phyloP scores from a whole-genome alignment of 2,888 invertebrate genomes.

The Gordius sp. region DNA sequence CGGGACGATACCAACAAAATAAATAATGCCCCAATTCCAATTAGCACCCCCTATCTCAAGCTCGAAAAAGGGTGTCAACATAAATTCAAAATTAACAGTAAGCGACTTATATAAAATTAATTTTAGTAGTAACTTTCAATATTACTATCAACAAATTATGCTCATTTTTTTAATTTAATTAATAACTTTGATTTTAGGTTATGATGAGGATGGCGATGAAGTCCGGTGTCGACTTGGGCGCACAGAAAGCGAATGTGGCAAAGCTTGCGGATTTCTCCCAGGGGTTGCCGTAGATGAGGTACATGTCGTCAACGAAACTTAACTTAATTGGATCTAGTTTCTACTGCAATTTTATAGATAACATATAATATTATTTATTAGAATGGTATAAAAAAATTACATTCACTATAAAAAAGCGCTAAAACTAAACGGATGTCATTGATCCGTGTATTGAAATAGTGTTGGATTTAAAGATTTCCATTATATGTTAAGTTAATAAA shows the following conservation, averaged over 20 bases:
- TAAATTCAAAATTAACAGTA: slow-evolving; percentile 3
- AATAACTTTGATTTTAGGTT: not conserved
- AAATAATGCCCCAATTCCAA: not conserved
- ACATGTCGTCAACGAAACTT: too few relatives aligned
- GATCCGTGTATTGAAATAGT: too few relatives aligned
- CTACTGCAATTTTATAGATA: too few relatives aligned
- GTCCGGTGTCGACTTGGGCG: not conserved
- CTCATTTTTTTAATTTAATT: not conserved
- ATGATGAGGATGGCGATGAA: slow-evolving; percentile 12
- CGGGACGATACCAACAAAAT: not conserved
- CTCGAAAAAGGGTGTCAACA: not conserved
- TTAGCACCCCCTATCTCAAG: slow-evolving; percentile 1
- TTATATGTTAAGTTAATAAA: too few relatives aligned
- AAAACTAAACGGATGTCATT: too few relatives aligned
- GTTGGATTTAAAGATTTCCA: too few relatives aligned
- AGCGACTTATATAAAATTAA: not conserved
- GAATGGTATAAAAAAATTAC: too few relatives aligned
- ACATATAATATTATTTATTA: too few relatives aligned
- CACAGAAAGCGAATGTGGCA: not conserved
- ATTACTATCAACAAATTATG: not conserved
- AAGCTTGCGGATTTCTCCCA: not conserved
- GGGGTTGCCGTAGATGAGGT: not conserved
- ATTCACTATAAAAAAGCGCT: too few relatives aligned
- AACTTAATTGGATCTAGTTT: too few relatives aligned
- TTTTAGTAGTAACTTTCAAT: not conserved